Base-by-base conservation (phyloP, 2,888 invertebrate genomes). In the Agonopterix arenella region DNA sequence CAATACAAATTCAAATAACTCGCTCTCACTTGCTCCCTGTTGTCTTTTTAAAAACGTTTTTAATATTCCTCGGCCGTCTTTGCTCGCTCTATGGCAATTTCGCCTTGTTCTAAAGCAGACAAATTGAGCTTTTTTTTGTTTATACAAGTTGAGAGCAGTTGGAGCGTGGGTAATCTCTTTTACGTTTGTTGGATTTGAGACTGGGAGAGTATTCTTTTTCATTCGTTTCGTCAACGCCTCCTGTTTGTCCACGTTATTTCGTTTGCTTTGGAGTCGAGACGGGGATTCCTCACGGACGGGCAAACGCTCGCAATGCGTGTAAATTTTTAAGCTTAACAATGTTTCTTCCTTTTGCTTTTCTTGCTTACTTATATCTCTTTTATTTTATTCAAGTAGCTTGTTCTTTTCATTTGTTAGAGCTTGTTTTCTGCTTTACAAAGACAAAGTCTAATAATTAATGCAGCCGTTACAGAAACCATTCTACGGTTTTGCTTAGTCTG, bases 131-230 rank as follows among this genome's bases (percentile, higher is more conserved):
- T 78, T 84, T 28, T 88, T 85, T 88, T 48, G 84, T 85, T 84
- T 85, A 78, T 84, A 79, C 81, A 86, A 86, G 84, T 84, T 81
- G 79, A 75, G 76, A 80, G 73, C 85, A 84, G 83, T 80, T 78
- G 79, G 81, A 83, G 84, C 84, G 80, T 75, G 65, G 79, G 84
- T 88, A 89, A 88, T 88, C 85, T 84, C 82, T 80, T 86, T 86
- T 82, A 75, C 81, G 84, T 84, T 84, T 81, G 85, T 84, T 78
- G 76, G 79, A 80, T 83, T 82, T 78, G 80, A 81, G 80, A 79
- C 73, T 75, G 58, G 47, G 54, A 56, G 65, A 61, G 66, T 72
- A 71, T 78, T 75, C 71, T 80, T 82, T 84, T 84, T 80, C 78
- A 74, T 79, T 78, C 73, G 70, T 78, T 76, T 75, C 82, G 78